Evolutionary conservation across 2,113 vertebrate species (phyloP), one percentile per base, ranked within the genome.

Genomic region (Podarcis cretensis): DNA sequence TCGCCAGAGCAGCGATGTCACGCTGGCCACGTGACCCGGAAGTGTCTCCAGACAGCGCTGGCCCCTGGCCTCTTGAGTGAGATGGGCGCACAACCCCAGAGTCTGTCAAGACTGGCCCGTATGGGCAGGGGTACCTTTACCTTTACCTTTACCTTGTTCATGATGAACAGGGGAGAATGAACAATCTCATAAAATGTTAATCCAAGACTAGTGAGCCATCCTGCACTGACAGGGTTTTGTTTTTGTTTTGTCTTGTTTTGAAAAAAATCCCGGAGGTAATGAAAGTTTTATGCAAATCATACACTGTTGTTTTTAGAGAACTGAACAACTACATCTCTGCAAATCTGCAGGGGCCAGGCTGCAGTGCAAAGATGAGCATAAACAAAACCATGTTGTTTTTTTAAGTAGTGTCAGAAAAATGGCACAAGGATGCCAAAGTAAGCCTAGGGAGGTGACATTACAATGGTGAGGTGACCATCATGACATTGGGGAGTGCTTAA

Each of bases 171-270:
- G 78, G 75, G 59, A 79, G 68, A 37, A 78, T 68, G 63, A 86
- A 68, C 37, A 78, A 68, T 48, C 63, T 79, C 85, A 69, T 86
- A 63, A 86, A 86, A 86, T 86, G 40, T 86, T 86, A 86, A 86
- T 86, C n/a, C 63, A 79, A 78, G 20, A 68, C 37, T 43, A 79
- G 59, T 21, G 40, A 86, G 37, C 13, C 37, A 86, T 68, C 35
- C 37, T 86, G 30, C 63, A 69, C 4, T 68, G 85, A 79, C 37
- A 81, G 14, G 20, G 14, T 76, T 21, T 63, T 54, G 48, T 54
- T 54, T 54, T 54, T 54, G 48, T 54, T 54, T 54, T 54, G 48
- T 54, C 65, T 43, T 43, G 66, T 43, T 66, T 30, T 6, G 23
- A 43, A 77, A 66, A 68, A 84, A 80, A 80, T 80, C 43, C 65